These are phyloP conservation scores for Sinocyclocheilus maitianheensis DNA, from an alignment of 2,113 vertebrate species.

Conservation along the genomic window DNA sequence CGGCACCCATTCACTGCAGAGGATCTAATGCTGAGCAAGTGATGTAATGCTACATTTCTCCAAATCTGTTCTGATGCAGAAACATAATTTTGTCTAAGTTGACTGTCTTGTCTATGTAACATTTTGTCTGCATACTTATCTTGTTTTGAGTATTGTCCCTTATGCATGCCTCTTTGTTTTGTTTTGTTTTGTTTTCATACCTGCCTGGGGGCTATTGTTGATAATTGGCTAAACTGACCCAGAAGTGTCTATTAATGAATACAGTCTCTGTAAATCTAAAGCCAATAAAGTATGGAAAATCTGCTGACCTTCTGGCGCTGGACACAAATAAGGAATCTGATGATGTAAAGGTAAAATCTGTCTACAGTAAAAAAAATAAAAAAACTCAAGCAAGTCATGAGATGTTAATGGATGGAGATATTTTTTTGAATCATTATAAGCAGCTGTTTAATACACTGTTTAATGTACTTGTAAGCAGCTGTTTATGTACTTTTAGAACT, in stretches of 20 bases:
- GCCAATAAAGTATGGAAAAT: not conserved
- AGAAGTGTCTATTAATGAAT: slow-evolving; percentile 8
- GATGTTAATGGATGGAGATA: not conserved
- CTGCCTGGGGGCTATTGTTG: not conserved
- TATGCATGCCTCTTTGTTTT: not conserved
- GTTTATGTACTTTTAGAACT: not conserved
- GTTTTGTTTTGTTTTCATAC: not conserved
- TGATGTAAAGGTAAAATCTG: not conserved
- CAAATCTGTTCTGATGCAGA: not conserved
- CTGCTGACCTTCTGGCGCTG: not conserved
- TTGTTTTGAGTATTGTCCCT: not conserved
- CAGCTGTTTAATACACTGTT: not conserved
- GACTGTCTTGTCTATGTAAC: not conserved
- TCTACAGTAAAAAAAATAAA: not conserved
- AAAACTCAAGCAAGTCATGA: not conserved
- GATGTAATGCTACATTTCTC: not conserved
- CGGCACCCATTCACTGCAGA: not conserved
- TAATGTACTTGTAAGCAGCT: not conserved
- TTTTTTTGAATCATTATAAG: not conserved
- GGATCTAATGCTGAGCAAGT: not conserved
- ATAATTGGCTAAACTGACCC: slow-evolving; percentile 7
- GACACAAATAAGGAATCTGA: not conserved
- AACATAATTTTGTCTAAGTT: not conserved
- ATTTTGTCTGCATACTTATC: not conserved
- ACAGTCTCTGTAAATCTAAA: slow-evolving; percentile 1